Conservation (phyloP, 2,888 invertebrate genomes). For the Pachymerium ferrugineum region DNA sequence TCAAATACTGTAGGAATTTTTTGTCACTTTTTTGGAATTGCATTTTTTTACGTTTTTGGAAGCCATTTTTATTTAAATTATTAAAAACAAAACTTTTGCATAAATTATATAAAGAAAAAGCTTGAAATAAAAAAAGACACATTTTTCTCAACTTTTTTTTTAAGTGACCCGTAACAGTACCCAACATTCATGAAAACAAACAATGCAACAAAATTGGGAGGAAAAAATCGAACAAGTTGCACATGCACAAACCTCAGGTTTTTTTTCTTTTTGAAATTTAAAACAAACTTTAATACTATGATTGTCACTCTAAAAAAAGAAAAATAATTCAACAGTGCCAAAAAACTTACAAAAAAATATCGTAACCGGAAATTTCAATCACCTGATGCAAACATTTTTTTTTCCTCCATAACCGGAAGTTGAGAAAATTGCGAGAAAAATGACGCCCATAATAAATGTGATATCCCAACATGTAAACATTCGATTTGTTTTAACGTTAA, state of each 20-base stretch:
- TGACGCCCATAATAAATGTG: constrained; percentile 14
- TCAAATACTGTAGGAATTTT: constrained; percentile 10
- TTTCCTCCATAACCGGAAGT: constrained; percentile 13
- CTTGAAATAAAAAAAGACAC: not conserved
- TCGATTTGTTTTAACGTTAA: not conserved
- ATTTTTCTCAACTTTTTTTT: constrained; percentile 23
- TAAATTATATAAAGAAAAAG: constrained; percentile 13
- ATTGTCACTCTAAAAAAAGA: too few species aligned
- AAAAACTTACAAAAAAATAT: not conserved
- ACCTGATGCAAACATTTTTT: too few species aligned
- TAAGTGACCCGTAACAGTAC: constrained; percentile 3
- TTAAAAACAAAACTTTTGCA: not conserved
- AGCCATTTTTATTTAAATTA: constrained; percentile 3
- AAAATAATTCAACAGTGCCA: too few species aligned
- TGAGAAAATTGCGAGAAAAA: constrained; percentile 22
- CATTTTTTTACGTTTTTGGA: not conserved
- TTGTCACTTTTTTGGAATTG: too few species aligned
- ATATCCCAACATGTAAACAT: constrained; percentile 25
- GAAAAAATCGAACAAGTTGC: too few species aligned
- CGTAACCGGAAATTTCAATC: not conserved
- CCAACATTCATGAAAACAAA: not conserved
- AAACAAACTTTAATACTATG: too few species aligned
- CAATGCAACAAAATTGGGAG: constrained; percentile 7
- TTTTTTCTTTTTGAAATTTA: too few species aligned
- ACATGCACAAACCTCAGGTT: too few species aligned